Percentiles rank a stretch among this genome's conserved stretches.
Conservation (phyloP, 1,140 invertebrate genomes). For the Lineus longissimus region DNA sequence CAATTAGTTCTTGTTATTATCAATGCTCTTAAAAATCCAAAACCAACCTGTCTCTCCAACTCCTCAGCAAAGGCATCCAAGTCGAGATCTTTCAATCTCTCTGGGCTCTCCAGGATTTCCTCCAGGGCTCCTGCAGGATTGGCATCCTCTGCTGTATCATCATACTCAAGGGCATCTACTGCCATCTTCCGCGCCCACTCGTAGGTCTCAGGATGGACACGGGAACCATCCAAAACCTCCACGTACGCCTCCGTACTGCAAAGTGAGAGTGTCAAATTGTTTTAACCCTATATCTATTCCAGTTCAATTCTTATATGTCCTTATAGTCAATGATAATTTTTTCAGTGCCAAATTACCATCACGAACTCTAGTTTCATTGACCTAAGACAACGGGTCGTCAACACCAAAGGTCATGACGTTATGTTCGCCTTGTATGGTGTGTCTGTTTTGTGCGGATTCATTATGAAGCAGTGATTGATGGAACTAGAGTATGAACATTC, state of each 20-base stretch:
- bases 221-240: conserved; percentile 93
- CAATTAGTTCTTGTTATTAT: background rate
- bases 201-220: conserved; percentile 98
- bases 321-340: too few relatives aligned
- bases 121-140: conserved; percentile 95
- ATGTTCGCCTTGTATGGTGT: too few relatives aligned
- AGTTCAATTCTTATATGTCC: too few relatives aligned
- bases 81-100: conserved; percentile 93
- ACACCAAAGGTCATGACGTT: too few relatives aligned
- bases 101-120: conserved; percentile 91
- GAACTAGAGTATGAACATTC: too few relatives aligned
- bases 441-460: too few relatives aligned
- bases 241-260: conserved; percentile 85
- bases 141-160: conserved; percentile 71
- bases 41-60: conserved; percentile 74
- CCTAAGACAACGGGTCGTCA: too few relatives aligned
- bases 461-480: too few relatives aligned
- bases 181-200: conserved; percentile 99
- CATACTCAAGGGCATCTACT: conserved; percentile 96
- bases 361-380: too few relatives aligned
- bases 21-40: background rate
- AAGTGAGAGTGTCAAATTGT: too few relatives aligned
- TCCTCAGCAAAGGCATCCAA: conserved; percentile 98
- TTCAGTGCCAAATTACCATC: too few relatives aligned
- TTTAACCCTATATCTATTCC: too few relatives aligned